Base-by-base conservation (phyloP, 2,888 invertebrate species). In the Macrophya alboannulata region DNA sequence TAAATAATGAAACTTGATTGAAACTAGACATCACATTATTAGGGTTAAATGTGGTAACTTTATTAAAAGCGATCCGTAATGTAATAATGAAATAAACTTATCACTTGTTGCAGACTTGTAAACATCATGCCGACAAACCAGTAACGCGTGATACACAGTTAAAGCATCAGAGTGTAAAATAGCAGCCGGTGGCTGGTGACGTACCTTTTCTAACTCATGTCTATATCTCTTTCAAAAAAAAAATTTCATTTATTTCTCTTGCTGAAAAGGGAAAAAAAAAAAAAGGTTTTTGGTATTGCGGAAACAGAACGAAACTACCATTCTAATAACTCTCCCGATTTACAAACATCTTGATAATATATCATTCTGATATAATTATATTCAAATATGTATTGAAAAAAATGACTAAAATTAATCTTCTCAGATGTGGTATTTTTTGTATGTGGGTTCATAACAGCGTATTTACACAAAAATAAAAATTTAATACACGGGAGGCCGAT, bases 171-270 rank as follows among this genome's bases (percentile, higher is more conserved):
- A 83, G 83, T 68, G 68, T 83, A 87, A 85, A 85, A 86, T 86
- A 88, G 86, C 87, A 88, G 85, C 87, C 88, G 89, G 90, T 89
- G 89, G 91, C 90, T 89, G 89, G 88, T 90, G 89, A 88, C 88
- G 90, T 90, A 90, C 88, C 90, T 90, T 91, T 91, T 89, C 88
- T 88, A 89, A 91, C 89, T 89, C 88, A 88, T 90, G 89, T 90
- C 88, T 89, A 87, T 88, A 89, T 89, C 87, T 90, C 83, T 88
- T 87, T 88, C 89, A 87, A 87, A 82, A 68, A 86, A 85, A 68
- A 25, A 86, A 87, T 40, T 88, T 87, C 84, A 86, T 88, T 87
- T 87, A 88, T 88, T 87, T 87, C 86, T 51, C 48, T 21, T 40
- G 81, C 43, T 12, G 40, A 62, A 48, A 10, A n/a, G n/a, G n/a